Base-by-base conservation (phyloP, 2,113 vertebrate genomes). In the Origma solitaria region DNA sequence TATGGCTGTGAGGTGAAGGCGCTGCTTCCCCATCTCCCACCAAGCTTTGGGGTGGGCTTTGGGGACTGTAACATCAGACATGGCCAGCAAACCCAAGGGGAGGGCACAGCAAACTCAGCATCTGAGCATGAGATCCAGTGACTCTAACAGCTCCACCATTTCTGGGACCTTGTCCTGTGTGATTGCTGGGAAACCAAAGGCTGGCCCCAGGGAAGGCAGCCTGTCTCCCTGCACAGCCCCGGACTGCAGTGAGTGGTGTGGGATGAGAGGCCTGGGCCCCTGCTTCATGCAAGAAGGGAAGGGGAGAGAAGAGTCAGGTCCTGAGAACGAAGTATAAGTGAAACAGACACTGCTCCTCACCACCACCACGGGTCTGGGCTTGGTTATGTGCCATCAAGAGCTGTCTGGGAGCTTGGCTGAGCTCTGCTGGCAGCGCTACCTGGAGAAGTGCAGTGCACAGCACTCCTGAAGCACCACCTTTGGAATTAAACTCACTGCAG, bases 211-310 rank as follows among this genome's bases (percentile, higher is more conserved):
- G 27, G 18, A 45, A 60, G 65, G 53, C 72, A 92, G 83, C 40
- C 20, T 1, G 1, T 24, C 47, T 51, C 42, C 23, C 51, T 14
- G 31, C 9, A 18, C 1, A 15, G 75, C 37, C 24, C 17, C 0
- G 0, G 10, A 1, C 15, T 69, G 62, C 66, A 9, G 2, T 2
- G 27, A 13, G 7, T 0, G 0, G 2, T 7, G 19, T 2, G 23
- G 3, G 2, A 8, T 31, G 62, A 18, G 45, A 9, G 15, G 35
- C 28, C 18, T 1, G 1, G 44, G 65, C 7, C 73, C 38, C 66
- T 21, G 12, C 57, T 45, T 2, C 1, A 13, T 1, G 1, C 3
- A 1, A 30, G 49, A 40, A 33, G 14, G 0, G 1, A n/a, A 68
- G 24, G 13, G 37, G 7, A 64, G 37, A 54, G 38, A 45, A 53